Percentiles rank a stretch among this genome's conserved stretches.
phyloP scores from a whole-genome alignment of 1,140 invertebrate species.

The Drosophila pectinifera region DNA sequence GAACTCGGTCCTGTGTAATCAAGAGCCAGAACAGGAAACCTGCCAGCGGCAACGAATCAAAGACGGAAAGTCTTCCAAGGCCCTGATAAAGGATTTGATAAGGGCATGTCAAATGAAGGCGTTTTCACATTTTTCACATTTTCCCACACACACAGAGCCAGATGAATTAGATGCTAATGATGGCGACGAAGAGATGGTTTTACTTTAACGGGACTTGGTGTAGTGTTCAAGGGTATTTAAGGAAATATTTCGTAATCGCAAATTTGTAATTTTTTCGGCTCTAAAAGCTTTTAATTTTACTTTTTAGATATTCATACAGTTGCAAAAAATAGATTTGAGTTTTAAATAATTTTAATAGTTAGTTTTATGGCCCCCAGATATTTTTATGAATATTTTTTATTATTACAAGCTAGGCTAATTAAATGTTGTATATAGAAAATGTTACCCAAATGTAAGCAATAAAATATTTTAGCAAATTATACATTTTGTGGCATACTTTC shows the following conservation, averaged over 20 bases:
- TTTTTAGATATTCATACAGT: too few species aligned
- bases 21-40: constrained; percentile 62
- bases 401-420: too few species aligned
- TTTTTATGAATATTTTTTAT: too few species aligned
- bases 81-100: constrained; percentile 45
- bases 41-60: constrained; percentile 56
- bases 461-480: too few species aligned
- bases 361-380: too few species aligned
- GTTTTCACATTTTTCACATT: constrained; percentile 29
- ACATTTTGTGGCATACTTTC: too few species aligned
- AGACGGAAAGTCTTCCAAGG: constrained; percentile 39
- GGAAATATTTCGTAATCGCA: too few species aligned
- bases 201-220: constrained; percentile 19
- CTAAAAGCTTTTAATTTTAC: too few species aligned
- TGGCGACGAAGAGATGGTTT: constrained; percentile 37
- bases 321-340: too few species aligned
- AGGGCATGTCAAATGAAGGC: constrained; percentile 22
- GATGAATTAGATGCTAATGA: constrained; percentile 48
- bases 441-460: not conserved
- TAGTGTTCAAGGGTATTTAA: too few species aligned
- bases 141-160: constrained; percentile 9
- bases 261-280: too few species aligned
- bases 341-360: too few species aligned
- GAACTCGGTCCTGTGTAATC: constrained; percentile 53
- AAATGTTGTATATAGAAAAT: not conserved